A percentile compares a stretch with the other conserved stretches of the same genome.
Conservation (phyloP, 2,113 vertebrate species). For the Poeciliopsis turrubarensis region DNA sequence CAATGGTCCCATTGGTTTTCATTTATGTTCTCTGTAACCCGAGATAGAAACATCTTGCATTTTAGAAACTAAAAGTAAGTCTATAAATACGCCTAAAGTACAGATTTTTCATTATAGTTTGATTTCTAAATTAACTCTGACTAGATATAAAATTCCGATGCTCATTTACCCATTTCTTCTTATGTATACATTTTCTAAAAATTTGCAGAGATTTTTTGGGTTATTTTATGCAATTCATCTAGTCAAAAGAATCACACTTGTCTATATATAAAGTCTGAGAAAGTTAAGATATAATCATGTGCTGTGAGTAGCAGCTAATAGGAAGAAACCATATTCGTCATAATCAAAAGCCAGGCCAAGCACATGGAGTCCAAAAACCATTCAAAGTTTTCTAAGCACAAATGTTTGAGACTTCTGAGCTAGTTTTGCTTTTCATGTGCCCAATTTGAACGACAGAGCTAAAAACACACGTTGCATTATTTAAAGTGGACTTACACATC, state of each 20-base stretch:
- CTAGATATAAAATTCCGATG: too few species aligned
- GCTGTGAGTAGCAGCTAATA: too few species aligned
- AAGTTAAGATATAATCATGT: too few species aligned
- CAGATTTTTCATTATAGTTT: not conserved
- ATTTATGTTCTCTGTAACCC: not conserved
- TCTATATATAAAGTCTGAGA: too few species aligned
- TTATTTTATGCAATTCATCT: too few species aligned
- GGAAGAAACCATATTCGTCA: too few species aligned
- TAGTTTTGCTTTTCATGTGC: not conserved
- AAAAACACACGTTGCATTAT: not conserved
- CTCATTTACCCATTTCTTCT: not conserved
- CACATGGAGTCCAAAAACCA: too few species aligned
- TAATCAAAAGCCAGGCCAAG: too few species aligned
- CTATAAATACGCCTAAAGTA: not conserved
- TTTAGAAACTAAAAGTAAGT: not conserved
- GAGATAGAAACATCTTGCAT: not conserved
- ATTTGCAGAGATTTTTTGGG: not conserved
- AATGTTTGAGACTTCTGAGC: too few species aligned
- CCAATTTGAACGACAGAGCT: not conserved
- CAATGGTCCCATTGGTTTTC: not conserved
- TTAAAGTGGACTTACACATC: not conserved
- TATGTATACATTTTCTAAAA: not conserved
- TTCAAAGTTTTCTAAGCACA: not conserved
- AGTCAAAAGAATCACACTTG: too few species aligned
- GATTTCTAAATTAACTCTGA: not conserved